phyloP scores from a whole-genome alignment of 2,113 vertebrate genomes.

The Glaucidium brasilianum region DNA sequence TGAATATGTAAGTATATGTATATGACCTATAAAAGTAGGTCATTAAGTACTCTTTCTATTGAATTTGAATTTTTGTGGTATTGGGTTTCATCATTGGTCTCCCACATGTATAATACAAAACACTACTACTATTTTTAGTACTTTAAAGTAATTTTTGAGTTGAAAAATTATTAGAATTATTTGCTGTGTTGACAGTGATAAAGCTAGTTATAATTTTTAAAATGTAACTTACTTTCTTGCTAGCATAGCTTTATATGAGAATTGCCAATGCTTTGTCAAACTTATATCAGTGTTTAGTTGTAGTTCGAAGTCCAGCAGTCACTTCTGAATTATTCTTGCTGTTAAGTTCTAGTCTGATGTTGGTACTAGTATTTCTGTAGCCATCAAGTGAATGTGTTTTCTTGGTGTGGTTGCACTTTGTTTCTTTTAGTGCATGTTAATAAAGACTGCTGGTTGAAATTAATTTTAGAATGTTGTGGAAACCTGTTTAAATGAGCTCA shows the following conservation, averaged over 20 bases:
- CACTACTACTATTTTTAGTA: constrained; percentile 60
- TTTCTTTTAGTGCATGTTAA: not conserved
- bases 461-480: not conserved
- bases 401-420: not conserved
- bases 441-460: not conserved
- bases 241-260: not conserved
- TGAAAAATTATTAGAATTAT: constrained; percentile 82
- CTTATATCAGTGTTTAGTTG: not conserved
- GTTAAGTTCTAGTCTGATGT: not conserved
- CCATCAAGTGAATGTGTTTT: not conserved
- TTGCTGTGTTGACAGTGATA: constrained; percentile 76
- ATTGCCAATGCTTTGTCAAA: not conserved
- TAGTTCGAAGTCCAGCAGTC: not conserved
- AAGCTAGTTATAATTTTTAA: constrained; percentile 63
- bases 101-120: not conserved
- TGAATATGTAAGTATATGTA: constrained; percentile 90
- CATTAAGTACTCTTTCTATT: not conserved
- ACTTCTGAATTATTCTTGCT: not conserved
- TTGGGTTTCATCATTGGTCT: not conserved
- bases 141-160: constrained; percentile 77
- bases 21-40: not conserved
- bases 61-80: not conserved
- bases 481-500: not conserved
- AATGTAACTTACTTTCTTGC: not conserved
- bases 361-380: not conserved